Percentiles rank a stretch among this genome's conserved stretches.
Conservation (phyloP, 1,140 invertebrate species). For the Drosophila mayri region DNA sequence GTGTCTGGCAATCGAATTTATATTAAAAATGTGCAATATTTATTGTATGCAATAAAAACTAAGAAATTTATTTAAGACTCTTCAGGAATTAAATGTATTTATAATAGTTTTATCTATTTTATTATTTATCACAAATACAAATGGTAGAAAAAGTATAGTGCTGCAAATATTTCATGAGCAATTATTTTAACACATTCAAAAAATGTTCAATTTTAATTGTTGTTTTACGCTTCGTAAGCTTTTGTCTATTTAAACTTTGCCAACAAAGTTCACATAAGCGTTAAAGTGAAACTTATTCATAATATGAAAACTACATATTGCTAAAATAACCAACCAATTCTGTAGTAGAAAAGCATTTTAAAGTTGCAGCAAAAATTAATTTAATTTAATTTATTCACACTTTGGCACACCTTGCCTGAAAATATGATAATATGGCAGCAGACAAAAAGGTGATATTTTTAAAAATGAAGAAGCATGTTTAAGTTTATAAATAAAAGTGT, state of each 20-base stretch:
- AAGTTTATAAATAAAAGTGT: neutral
- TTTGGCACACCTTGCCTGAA: neutral
- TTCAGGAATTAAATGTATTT: neutral
- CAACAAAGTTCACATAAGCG: neutral
- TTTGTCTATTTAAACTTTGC: neutral
- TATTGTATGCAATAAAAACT: neutral
- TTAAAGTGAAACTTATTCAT: conserved; percentile 4
- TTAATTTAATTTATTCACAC: conserved; percentile 11
- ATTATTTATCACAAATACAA: neutral
- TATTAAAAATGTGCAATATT: neutral
- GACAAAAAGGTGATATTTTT: neutral
- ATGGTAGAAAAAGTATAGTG: neutral
- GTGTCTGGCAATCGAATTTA: neutral
- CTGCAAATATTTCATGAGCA: neutral
- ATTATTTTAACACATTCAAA: neutral
- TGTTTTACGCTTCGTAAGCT: conserved; percentile 4
- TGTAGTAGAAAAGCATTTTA: neutral
- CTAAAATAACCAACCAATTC: neutral
- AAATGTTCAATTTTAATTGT: neutral
- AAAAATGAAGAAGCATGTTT: neutral
- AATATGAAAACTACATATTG: neutral
- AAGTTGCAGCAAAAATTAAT: conserved; percentile 3
- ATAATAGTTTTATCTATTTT: no score
- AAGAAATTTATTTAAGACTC: conserved; percentile 3
- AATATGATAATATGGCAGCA: neutral